These are phyloP conservation scores for Drosophila sproati DNA, from an alignment of 1,140 invertebrate species.

Conservation along the genomic window DNA sequence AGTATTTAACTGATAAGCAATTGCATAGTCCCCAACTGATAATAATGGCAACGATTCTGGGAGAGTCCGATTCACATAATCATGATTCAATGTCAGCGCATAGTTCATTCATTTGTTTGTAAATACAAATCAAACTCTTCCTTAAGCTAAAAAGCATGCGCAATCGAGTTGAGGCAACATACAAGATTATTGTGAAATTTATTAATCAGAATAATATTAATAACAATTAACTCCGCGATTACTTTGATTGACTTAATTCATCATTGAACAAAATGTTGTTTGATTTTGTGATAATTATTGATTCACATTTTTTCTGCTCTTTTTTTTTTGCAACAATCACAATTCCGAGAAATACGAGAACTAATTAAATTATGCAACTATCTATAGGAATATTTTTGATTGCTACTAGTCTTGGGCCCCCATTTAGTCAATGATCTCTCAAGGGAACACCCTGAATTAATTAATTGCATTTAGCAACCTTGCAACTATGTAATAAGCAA, in stretches of 20 bases:
- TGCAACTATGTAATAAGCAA: background rate
- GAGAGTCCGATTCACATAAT: conserved; percentile 12
- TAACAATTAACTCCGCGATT: too few species aligned
- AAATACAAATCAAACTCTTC: too few species aligned
- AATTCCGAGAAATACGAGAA: conserved; percentile 40
- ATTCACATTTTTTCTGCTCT: too few species aligned
- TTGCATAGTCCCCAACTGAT: conserved; percentile 63
- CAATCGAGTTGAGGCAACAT: too few species aligned
- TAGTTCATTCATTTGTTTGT: conserved; percentile 11
- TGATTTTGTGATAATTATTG: too few species aligned
- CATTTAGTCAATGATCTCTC: background rate
- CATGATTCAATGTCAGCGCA: conserved; percentile 40
- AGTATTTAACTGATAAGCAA: conserved; percentile 51
- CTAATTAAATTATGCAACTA: background rate
- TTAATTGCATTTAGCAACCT: background rate
- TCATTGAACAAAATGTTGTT: too few species aligned
- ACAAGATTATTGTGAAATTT: too few species aligned
- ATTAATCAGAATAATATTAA: too few species aligned
- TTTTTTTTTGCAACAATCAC: background rate
- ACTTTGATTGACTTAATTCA: too few species aligned
- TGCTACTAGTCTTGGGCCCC: background rate
- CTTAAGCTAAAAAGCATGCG: too few species aligned
- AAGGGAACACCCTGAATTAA: background rate
- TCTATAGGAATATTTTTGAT: background rate
- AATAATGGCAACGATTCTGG: conserved; percentile 12